Evolutionary conservation across 2,113 vertebrate genomes (phyloP).

Genomic region (Otus sunia): DNA sequence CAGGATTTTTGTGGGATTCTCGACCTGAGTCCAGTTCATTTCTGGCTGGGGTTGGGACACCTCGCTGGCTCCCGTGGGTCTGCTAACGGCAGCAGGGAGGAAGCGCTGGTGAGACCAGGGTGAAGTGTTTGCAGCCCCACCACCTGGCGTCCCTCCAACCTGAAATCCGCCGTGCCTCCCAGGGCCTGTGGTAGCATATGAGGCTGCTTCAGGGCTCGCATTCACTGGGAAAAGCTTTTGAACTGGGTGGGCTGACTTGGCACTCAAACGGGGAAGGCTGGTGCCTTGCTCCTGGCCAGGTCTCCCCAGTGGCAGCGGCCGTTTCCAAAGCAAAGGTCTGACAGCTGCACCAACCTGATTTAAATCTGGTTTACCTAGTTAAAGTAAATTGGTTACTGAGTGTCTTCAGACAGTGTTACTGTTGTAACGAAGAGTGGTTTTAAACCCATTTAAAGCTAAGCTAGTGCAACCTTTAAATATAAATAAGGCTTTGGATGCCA

Average conservation of each 20-base stretch:
- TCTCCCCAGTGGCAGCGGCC: not conserved
- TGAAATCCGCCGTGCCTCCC: rapidly evolving
- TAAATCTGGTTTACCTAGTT: not conserved
- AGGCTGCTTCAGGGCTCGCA: not conserved
- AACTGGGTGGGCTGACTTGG: not conserved
- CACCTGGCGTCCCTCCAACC: not conserved
- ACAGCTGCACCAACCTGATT: not conserved
- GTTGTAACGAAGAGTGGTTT: not conserved
- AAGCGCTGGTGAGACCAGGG: rapidly evolving
- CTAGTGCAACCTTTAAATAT: not conserved
- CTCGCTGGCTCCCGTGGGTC: rapidly evolving
- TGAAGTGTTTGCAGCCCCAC: not conserved
- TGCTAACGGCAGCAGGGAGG: not conserved
- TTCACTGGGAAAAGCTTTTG: not conserved
- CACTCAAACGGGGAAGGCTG: not conserved
- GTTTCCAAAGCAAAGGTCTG: not conserved
- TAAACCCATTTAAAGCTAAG: not conserved
- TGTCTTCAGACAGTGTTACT: not conserved
- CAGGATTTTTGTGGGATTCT: not conserved
- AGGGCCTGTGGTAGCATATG: rapidly evolving
- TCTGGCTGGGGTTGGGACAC: not conserved
- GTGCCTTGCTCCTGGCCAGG: not conserved
- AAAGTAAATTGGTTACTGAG: not conserved
- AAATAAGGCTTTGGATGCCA: not conserved
- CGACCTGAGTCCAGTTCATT: rapidly evolving